Base-by-base conservation (phyloP, 2,797 vertebrate species). In the Valencia hispanica region DNA sequence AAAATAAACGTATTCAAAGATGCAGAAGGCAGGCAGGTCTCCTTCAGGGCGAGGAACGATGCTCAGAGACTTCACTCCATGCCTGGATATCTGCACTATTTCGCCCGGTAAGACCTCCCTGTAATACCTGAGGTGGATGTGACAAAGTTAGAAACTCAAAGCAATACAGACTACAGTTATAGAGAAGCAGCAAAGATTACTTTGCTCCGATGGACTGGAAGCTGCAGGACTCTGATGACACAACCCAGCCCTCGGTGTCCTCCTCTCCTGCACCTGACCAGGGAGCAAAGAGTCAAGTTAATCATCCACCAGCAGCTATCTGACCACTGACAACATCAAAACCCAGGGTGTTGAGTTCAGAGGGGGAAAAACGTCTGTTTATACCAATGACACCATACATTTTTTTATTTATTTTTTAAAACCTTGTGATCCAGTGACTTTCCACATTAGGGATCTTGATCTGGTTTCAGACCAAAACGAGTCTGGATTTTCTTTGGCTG, bases 1-100 rank as follows among this genome's bases (percentile, higher is more conserved):
- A 92, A 99, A 99, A 93, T 99, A 99, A 88, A 99, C 98, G 32
- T 99, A 99, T 94, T 99, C 98, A 93, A 99, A 99, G 88, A 99
- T 99, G 91, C 98, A 99, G 94, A 99, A 99, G 1, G 98, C 98
- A 36, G 97, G 94, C 0, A 93, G 94, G 82, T 98, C 97, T 91
- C 96, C 96, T 84, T 96, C 95, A 36, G 96, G 94, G 20, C 97
- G 96, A 70, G 95, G 94, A 69, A 99, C 95, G 43, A 96, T 73
- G 65, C 95, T 97, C 90, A 99, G 90, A 34, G 96, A 96, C 91
- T 96, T 95, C 63, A 99, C 84, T n/a, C 96, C 96, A 0, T 96
- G 90, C 83, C 90, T 96, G 76, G 98, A 98, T 92, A 99, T 97
- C 93, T 99, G 97, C 80, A 99, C 96, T 65, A 99, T 98, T 94